Percentiles rank a stretch among this genome's conserved stretches.
Conservation (phyloP, 2,797 vertebrate genomes). For the Labeo calbasu region DNA sequence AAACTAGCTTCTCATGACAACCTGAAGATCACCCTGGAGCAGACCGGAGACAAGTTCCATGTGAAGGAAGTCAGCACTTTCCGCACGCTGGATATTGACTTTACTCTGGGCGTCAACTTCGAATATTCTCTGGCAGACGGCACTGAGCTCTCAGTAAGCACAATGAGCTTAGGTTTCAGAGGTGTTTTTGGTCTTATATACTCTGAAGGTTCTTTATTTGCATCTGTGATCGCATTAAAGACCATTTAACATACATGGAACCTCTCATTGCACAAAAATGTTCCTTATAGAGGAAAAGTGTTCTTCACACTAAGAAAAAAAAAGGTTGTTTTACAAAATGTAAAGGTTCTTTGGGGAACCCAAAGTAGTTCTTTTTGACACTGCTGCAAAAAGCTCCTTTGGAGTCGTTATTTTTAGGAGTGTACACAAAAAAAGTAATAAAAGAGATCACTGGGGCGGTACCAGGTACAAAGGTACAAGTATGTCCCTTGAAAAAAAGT, state of each 20-base stretch:
- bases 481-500: no score
- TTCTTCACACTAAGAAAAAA: background rate
- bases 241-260: background rate
- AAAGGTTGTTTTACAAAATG: background rate
- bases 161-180: background rate
- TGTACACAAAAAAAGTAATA: background rate
- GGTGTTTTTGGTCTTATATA: background rate
- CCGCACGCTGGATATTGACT: conserved; percentile 84
- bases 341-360: background rate
- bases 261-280: background rate
- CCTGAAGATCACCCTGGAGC: conserved; percentile 86
- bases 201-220: background rate
- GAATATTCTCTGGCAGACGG: conserved; percentile 90
- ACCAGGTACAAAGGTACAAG: no score
- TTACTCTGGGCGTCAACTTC: conserved; percentile 87
- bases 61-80: conserved; percentile 90
- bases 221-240: no score
- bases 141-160: conserved; percentile 85
- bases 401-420: background rate
- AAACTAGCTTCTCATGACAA: conserved; percentile 92
- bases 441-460: background rate
- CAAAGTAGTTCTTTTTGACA: background rate
- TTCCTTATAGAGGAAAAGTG: background rate
- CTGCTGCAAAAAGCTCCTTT: background rate
- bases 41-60: conserved; percentile 85